Percentiles rank a stretch among this genome's conserved stretches.
Evolutionary conservation across 2,888 invertebrate genomes (phyloP).

Genomic region (Geotrupes spiniger): DNA sequence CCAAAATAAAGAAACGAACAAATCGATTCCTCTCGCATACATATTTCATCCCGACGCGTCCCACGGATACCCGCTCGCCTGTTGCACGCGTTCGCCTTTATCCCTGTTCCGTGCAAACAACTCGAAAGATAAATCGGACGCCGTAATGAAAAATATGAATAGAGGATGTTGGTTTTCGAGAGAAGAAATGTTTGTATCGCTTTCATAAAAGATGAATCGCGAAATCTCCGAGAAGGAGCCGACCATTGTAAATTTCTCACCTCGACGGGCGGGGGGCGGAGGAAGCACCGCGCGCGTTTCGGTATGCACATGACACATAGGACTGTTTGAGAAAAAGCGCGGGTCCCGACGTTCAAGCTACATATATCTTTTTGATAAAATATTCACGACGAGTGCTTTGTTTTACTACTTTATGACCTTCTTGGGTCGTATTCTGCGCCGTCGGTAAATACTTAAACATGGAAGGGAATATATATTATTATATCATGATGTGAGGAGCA

Average conservation of each 20-base stretch:
- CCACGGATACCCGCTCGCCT: too few species aligned
- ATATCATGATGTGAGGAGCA: constrained; percentile 34
- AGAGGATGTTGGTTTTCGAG: too few species aligned
- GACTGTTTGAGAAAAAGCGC: constrained; percentile 27
- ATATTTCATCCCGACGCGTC: too few species aligned
- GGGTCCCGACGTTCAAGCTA: constrained; percentile 26
- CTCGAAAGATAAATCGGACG: too few species aligned
- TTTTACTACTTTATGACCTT: constrained; percentile 41
- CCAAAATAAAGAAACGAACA: too few species aligned
- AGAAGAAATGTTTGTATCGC: too few species aligned
- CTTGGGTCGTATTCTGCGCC: constrained; percentile 34
- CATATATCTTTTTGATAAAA: constrained; percentile 42
- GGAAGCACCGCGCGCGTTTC: constrained; percentile 18
- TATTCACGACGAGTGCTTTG: constrained; percentile 40
- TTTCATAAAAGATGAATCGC: too few species aligned
- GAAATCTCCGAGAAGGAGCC: too few species aligned
- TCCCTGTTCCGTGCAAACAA: too few species aligned
- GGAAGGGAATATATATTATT: constrained; percentile 38
- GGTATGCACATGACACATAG: constrained; percentile 30
- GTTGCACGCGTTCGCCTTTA: too few species aligned
- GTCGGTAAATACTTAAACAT: constrained; percentile 39
- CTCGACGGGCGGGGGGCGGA: constrained; percentile 14
- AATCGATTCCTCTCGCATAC: too few species aligned
- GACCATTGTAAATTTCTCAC: constrained; percentile 11
- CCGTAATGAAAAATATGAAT: too few species aligned